phyloP scores from a whole-genome alignment of 2,888 invertebrate species.

The Eugnorisma glareosa region DNA sequence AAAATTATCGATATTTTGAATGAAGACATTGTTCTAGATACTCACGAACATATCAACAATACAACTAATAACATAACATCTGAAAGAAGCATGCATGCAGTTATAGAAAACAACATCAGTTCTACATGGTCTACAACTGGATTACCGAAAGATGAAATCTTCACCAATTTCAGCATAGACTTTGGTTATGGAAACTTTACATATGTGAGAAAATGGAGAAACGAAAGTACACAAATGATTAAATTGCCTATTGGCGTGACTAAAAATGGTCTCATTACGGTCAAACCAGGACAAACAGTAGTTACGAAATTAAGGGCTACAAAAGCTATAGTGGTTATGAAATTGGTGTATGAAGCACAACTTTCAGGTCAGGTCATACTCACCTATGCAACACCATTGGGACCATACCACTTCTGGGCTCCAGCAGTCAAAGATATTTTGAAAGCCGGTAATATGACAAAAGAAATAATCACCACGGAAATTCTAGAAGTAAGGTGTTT shows the following conservation, averaged over 20 bases:
- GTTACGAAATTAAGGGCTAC: conserved; percentile 72
- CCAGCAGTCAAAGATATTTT: conserved; percentile 78
- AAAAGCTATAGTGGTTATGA: conserved; percentile 75
- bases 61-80: conserved; percentile 68
- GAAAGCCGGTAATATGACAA: conserved; percentile 77
- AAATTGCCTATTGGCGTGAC: conserved; percentile 70
- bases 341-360: conserved; percentile 74
- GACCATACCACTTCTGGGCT: conserved; percentile 83
- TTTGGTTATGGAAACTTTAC: conserved; percentile 68
- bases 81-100: conserved; percentile 65
- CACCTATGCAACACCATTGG: conserved; percentile 78
- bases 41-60: conserved; percentile 76
- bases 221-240: conserved; percentile 63
- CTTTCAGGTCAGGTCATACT: conserved; percentile 77
- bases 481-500: conserved; percentile 78
- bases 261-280: conserved; percentile 65
- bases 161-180: conserved; percentile 71
- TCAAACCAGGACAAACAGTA: conserved; percentile 74
- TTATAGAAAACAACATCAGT: conserved; percentile 72
- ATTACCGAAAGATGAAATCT: conserved; percentile 73
- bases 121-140: conserved; percentile 77
- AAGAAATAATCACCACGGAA: conserved; percentile 77
- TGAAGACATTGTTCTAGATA: conserved; percentile 71
- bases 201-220: conserved; percentile 77
- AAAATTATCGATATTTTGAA: conserved; percentile 75